Evolutionary conservation across 2,113 vertebrate species (phyloP).

Genomic region (Lethenteron reissneri): DNA sequence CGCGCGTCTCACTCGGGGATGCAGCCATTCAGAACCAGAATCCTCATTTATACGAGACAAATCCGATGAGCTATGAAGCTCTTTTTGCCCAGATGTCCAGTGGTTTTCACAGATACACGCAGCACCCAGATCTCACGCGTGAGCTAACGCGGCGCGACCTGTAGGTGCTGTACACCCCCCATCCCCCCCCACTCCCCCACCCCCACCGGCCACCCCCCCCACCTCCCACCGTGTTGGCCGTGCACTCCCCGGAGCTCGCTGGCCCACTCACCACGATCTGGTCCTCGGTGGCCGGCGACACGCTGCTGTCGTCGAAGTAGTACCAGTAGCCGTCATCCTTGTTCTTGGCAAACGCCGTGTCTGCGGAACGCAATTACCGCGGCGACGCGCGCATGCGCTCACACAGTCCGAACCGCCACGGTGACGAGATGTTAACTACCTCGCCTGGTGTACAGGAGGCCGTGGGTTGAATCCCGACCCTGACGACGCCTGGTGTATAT

Average conservation of each 20-base stretch:
- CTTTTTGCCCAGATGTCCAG: not conserved
- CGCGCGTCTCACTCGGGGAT: too few relatives aligned
- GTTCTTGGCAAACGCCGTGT: slow-evolving; percentile 79
- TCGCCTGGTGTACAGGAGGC: too few relatives aligned
- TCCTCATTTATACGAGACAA: too few relatives aligned
- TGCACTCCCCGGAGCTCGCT: not conserved
- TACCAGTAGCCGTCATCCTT: slow-evolving; percentile 66
- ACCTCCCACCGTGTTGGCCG: not conserved
- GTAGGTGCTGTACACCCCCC: not conserved
- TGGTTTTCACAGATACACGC: not conserved
- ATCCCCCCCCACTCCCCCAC: not conserved
- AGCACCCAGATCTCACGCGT: not conserved
- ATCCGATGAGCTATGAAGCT: too few relatives aligned
- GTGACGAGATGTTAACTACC: too few relatives aligned
- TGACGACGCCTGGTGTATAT: too few relatives aligned
- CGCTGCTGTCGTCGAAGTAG: slow-evolving; percentile 81
- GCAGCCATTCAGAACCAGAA: too few relatives aligned
- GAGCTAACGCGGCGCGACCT: not conserved
- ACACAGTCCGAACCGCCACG: too few relatives aligned
- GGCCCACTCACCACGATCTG: slow-evolving; percentile 70
- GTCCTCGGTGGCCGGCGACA: slow-evolving; percentile 64
- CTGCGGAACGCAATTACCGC: slow-evolving; percentile 61
- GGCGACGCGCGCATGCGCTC: slow-evolving; percentile 35
- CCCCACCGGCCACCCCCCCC: not conserved
- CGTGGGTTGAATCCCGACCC: too few relatives aligned